Evolutionary conservation across 2,113 vertebrate species (phyloP), one percentile per base, ranked within the genome.

Genomic region (Suncus etruscus): DNA sequence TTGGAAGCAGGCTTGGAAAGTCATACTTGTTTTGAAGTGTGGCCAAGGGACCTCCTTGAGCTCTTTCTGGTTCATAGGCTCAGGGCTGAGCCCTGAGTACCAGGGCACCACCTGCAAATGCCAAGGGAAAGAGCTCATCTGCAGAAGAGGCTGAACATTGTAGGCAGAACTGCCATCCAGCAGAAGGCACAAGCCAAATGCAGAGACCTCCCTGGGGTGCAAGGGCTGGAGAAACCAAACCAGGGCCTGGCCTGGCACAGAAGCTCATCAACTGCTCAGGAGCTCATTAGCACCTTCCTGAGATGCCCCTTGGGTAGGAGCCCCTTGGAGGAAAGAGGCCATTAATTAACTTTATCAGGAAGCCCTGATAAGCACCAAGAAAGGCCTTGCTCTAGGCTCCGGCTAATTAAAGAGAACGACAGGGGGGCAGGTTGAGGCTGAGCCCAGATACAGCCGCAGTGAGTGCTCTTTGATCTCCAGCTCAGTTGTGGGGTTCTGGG

Each of bases 271-370:
- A 96, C 95, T 20, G 58, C 58, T 61, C 20, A 93, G 95, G 94
- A 91, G 92, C 96, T 97, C 97, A 98, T 98, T 97, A 98, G 94
- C 93, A 93, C 95, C 83, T 96, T 96, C 94, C 95, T 66, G 51
- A 97, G 94, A 72, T 94, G 87, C 84, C 93, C 95, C 97, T 93
- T 92, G 7, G 81, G 96, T 95, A 63, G 95, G 73, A 81, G 75
- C 92, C 95, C 86, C 84, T 90, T 88, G 81, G 95, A 96, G 97
- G 96, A 95, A 93, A 97, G 93, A 90, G 93, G 79, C 77, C 83
- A 54, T 95, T 97, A 97, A 97, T 97, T 97, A 95, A n/a, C 87
- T 90, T 6, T 92, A 96, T 92, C 94, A 95, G 95, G 91, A 95
- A 96, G 95, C 94, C 51, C 82, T 85, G 95, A 95, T 96, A 96